Conservation (phyloP, 1,140 invertebrate genomes). For the Zaprionus africanus region DNA sequence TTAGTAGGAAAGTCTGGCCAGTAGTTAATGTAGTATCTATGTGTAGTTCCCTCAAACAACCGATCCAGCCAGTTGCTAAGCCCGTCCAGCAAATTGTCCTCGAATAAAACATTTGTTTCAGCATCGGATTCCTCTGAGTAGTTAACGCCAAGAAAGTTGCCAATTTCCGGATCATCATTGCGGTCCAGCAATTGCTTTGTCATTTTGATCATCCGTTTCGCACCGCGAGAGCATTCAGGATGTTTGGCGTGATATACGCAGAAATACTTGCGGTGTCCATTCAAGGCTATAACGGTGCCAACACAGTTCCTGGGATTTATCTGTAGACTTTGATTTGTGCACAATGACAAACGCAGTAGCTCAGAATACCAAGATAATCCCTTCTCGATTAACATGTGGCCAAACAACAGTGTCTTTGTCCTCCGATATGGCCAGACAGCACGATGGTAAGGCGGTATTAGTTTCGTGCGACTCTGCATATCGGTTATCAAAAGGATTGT, state of each 20-base stretch:
- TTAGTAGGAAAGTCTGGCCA: conserved; percentile 95
- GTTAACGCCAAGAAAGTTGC: conserved; percentile 91
- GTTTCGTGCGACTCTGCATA: conserved; percentile 92
- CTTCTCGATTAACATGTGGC: conserved; percentile 95
- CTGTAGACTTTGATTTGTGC: conserved; percentile 91
- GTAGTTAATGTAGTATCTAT: conserved; percentile 97
- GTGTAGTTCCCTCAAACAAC: conserved; percentile 97
- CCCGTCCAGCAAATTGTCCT: conserved; percentile 94
- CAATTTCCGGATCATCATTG: conserved; percentile 88
- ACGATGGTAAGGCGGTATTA: conserved; percentile 96
- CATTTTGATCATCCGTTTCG: conserved; percentile 88
- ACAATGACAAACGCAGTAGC: conserved; percentile 92
- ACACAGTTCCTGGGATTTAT: conserved; percentile 99
- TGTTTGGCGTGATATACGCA: conserved; percentile 99
- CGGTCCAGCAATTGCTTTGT: conserved; percentile 86
- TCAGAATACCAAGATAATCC: conserved; percentile 96
- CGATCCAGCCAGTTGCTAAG: conserved; percentile 98
- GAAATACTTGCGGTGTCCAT: conserved; percentile 98
- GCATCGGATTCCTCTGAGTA: conserved; percentile 89
- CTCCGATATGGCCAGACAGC: conserved; percentile 97
- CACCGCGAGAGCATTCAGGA: conserved; percentile 85
- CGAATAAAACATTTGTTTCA: conserved; percentile 75
- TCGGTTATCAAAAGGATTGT: conserved; percentile 96
- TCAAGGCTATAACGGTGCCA: conserved; percentile 97
- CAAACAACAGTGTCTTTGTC: conserved; percentile 97